These are phyloP conservation scores for Caenorhabditis latens DNA, from an alignment of 1,140 invertebrate genomes.

Conservation along the genomic window DNA sequence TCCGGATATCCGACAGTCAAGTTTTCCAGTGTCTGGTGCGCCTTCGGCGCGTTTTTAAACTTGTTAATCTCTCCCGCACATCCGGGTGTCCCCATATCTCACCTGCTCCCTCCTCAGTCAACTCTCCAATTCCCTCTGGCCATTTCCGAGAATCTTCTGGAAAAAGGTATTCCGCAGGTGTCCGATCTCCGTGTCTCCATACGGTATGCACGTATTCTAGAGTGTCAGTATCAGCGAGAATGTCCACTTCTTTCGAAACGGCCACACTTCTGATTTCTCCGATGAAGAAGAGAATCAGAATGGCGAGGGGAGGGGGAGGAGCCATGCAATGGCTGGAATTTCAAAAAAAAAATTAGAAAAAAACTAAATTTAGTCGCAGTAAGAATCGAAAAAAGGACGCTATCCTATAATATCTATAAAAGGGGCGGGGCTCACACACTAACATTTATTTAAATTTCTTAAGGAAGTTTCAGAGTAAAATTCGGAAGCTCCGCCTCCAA, in stretches of 20 bases:
- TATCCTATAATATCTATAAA: background rate
- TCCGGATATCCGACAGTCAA: no score
- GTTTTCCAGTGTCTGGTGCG: no score
- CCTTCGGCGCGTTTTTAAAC: no score
- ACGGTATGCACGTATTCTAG: slow-evolving; percentile 64
- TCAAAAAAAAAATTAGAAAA: no score
- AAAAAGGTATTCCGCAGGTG: slow-evolving; percentile 67
- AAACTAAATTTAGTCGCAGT: no score
- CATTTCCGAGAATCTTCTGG: slow-evolving; percentile 69
- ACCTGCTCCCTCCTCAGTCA: slow-evolving; percentile 69
- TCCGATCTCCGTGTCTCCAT: slow-evolving; percentile 76
- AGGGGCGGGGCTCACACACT: background rate
- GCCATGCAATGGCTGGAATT: slow-evolving; percentile 45
- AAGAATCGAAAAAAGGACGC: no score
- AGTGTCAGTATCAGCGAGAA: slow-evolving; percentile 55
- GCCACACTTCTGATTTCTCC: background rate
- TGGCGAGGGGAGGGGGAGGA: background rate
- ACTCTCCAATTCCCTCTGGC: slow-evolving; percentile 73
- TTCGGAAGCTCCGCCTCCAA: no score
- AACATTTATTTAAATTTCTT: background rate
- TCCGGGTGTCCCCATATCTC: background rate
- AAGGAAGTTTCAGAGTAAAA: no score
- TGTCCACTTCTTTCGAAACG: background rate
- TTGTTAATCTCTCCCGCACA: no score
- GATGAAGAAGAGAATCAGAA: slow-evolving; percentile 34